phyloP scores from a whole-genome alignment of 2,797 vertebrate species.

The Saxicola maurus region DNA sequence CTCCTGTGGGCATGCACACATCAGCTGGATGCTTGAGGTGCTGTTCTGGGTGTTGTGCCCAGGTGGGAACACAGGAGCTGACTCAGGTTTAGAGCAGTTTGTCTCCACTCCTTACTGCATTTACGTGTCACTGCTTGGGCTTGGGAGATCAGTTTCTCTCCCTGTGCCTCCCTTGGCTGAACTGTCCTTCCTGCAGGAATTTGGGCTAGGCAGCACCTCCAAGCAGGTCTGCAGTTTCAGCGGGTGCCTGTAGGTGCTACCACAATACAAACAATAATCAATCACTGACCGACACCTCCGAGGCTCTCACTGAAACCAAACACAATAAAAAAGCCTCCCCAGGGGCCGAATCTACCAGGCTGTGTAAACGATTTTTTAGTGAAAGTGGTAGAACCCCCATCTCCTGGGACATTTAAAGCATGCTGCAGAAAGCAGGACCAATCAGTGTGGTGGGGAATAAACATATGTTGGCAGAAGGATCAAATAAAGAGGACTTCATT shows the following conservation, averaged over 20 bases:
- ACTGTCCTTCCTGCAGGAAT: neutral
- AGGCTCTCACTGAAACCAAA: constrained; percentile 43
- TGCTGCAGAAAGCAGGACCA: neutral
- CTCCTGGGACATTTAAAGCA: neutral
- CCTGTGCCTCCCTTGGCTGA: neutral
- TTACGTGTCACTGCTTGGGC: fast-evolving
- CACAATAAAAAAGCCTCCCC: constrained; percentile 42
- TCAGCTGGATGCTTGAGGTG: neutral
- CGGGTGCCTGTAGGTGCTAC: constrained; percentile 62
- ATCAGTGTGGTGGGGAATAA: neutral
- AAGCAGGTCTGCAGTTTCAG: constrained; percentile 49
- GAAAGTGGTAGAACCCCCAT: constrained; percentile 7
- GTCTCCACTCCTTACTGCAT: neutral
- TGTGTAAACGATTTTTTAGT: constrained; percentile 35
- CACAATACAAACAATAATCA: constrained; percentile 66
- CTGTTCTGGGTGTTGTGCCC: neutral
- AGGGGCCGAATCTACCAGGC: neutral
- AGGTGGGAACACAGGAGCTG: neutral
- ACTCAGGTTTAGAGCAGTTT: neutral
- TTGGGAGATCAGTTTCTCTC: neutral
- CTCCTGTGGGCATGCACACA: neutral
- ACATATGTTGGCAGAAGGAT: neutral
- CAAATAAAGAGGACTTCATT: constrained; percentile 6
- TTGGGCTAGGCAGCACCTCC: neutral
- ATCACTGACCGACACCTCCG: constrained; percentile 44